Base-by-base conservation (phyloP, 2,888 invertebrate species). In the Lissocephala sabroskyi region DNA sequence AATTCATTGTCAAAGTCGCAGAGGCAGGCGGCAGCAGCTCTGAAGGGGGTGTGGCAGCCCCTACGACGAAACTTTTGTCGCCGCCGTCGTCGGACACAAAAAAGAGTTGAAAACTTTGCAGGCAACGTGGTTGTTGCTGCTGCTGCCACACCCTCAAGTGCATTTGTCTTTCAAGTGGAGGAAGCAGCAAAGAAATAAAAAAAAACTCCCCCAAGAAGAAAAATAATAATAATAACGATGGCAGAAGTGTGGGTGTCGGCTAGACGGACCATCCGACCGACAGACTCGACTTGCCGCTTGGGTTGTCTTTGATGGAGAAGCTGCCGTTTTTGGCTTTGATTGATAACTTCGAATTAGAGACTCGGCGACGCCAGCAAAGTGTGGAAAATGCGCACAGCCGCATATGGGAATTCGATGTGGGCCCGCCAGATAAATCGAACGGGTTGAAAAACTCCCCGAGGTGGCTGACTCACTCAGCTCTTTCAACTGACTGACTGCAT, bases 1-100 rank as follows among this genome's bases (percentile, higher is more conserved):
- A 77, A 66, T 77, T 73, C 73, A 73, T 77, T 73, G 73, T 77
- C 73, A 73, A 73, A 73, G 78, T 73, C 78, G 66, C 55, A 56
- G 42, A 45, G 49, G 41, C 49, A 43, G 47, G 41, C 32, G 36
- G 30, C 44, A 32, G 23, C 48, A 30, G 39, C 37, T 13, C 14
- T 5, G 10, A 10, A 16, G 35, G 35, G 13, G 32, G 43, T 41
- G 19, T 19, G 13, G 33, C 36, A 52, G 65, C 53, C 70, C 74
- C 70, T 65, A 74, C 74, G 74, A n/a, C 16, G 71, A 63, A 68
- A 75, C 67, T 75, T 74, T 75, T 68, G 67, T 75, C 64, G 75
- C 13, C 30, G n/a, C n/a, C n/a, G n/a, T n/a, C n/a, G 23, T 23
- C 4, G 3, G 23, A 60, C 76, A 71, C 64, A 68, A 76, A 75